Evolutionary conservation across 1,140 invertebrate species (phyloP), one percentile per base, ranked within the genome.

Genomic region (Argopecten irradians): DNA sequence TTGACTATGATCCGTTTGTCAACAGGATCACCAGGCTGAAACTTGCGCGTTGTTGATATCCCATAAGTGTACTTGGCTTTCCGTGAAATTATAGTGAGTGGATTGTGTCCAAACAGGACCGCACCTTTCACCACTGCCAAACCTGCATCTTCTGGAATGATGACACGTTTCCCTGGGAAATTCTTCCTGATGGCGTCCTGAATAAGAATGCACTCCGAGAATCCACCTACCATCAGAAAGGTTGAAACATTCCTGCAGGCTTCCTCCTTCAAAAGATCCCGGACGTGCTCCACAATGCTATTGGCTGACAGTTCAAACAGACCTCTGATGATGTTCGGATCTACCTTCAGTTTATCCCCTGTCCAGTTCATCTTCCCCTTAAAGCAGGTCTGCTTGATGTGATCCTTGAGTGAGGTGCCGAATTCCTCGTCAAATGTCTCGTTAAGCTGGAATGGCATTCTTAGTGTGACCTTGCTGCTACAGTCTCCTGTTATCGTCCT

Each of bases 171-270:
- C 32, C 84, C 34, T 34, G 22, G 11, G 34, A 91, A 90, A 28
- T 84, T 90, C 8, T 82, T 55, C 32, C 86, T 89, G 0, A 91
- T 39, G 14, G 86, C 84, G 28, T 91, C 85, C 34, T 91, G 91
- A 34, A 91, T 82, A 34, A 90, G 71, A 34, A 35, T 22, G 82
- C 88, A 91, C 55, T 91, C 91, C 16, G 91, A 90, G 82, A 88
- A 91, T 0, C 91, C 91, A 16, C 91, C 91, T 1, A 91, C 91
- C 91, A 91, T 90, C 9, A 91, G 83, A 28, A 91, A 82, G 5
- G 82, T 89, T 9, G 86, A 55, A 11, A 91, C 87, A 33, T 82
- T 85, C 16, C 36, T 83, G 46, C 87, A 88, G 13, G 83, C 28
- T 1, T 86, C 86, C 28, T 89, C 55, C 0, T 83, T 84, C 28